Conservation (phyloP, 2,113 vertebrate genomes). For the Sinocyclocheilus anophthalmus region DNA sequence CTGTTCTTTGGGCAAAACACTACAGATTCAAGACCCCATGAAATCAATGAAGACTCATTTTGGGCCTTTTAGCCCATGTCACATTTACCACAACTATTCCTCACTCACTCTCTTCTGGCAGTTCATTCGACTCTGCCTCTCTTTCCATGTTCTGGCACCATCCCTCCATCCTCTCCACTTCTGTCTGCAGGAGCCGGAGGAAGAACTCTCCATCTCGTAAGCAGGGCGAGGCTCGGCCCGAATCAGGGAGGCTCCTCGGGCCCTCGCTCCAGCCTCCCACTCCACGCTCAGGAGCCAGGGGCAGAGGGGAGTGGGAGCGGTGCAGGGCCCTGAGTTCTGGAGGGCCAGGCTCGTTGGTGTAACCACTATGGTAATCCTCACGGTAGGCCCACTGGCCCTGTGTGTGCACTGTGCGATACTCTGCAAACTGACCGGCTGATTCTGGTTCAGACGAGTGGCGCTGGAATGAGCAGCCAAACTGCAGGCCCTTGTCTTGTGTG, state of each 20-base stretch:
- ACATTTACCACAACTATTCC: not conserved
- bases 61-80: not conserved
- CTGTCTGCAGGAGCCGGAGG: conserved; percentile 90
- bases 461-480: conserved; percentile 96
- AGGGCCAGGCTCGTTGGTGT: conserved; percentile 72
- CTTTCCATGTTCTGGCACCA: conserved; percentile 98
- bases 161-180: conserved; percentile 96
- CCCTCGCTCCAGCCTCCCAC: conserved; percentile 81
- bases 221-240: conserved; percentile 91
- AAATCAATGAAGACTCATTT: conserved; percentile 11
- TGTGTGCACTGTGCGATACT: conserved; percentile 96
- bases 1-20: not conserved
- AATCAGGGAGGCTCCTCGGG: conserved; percentile 93
- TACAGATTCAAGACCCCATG: not conserved
- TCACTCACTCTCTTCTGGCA: conserved; percentile 91
- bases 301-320: conserved; percentile 73
- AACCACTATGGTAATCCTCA: conserved; percentile 91
- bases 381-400: conserved; percentile 97
- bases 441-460: conserved; percentile 92
- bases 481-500: conserved; percentile 94
- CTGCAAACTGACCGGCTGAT: conserved; percentile 86
- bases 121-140: conserved; percentile 93
- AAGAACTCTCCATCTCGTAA: conserved; percentile 95
- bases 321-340: conserved; percentile 74
- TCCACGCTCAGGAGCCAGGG: conserved; percentile 78